Base-by-base conservation (phyloP, 2,113 vertebrate species). In the Apaloderma vittatum region DNA sequence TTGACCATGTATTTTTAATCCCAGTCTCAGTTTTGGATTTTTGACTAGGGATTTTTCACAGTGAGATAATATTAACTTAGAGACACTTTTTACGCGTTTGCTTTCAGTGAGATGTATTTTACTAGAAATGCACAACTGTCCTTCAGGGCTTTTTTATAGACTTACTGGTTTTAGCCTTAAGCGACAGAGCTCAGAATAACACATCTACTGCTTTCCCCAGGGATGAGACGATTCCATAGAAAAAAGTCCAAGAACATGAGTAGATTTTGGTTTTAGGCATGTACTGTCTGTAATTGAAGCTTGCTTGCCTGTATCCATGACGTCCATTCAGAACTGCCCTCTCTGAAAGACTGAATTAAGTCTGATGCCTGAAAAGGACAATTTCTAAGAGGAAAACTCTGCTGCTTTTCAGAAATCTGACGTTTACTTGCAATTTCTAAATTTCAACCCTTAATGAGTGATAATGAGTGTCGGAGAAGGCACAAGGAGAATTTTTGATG, bases 401-500 rank as follows among this genome's bases (percentile, higher is more conserved):
- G 9, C 23, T 83, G 57, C 46, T 92, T 95, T 96, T 88, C 66
- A 93, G 55, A 95, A 92, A 54, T 61, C 54, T 94, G 65, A 70
- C 10, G 0, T 94, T 96, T 83, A 76, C 46, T 88, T 95, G 49
- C 93, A 82, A 58, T 83, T 97, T 94, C 86, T 73, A 80, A 97
- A 93, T 90, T 89, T 84, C 90, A 74, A 29, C 84, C 59, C 83
- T 97, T 96, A 97, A 90, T 96, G 90, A 95, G 65, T 54, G 87
- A 95, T 86, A 97, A 84, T 94, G 88, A 95, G 61, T 34, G 52
- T 22, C 90, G 83, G 74, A 96, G 89, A 93, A 91, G 34, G 67
- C 89, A 94, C 93, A 96, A 97, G 79, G 77, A 97, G 90, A 90
- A 85, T 96, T 91, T 94, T 86, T 95, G 61, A 94, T 97, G 61